Evolutionary conservation across 2,797 vertebrate genomes (phyloP).

Genomic region (Hemibagrus guttatus): DNA sequence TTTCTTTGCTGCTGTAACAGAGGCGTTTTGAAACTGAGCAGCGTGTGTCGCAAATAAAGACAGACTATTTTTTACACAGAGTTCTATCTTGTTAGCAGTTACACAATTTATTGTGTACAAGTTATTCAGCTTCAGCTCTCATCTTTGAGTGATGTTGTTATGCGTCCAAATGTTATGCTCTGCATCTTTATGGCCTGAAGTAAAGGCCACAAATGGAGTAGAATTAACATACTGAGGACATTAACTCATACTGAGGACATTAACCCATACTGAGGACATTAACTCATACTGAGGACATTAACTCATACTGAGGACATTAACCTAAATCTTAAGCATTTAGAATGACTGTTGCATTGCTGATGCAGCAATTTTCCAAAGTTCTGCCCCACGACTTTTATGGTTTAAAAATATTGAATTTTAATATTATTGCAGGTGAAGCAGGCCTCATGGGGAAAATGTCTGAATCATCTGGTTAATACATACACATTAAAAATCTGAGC

Average conservation of each 20-base stretch:
- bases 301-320: background rate
- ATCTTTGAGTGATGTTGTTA: background rate
- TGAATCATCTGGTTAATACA: background rate
- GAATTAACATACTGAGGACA: background rate
- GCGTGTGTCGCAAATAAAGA: background rate
- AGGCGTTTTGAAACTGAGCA: background rate
- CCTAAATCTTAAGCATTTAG: background rate
- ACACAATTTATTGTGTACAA: no score
- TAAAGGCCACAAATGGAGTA: background rate
- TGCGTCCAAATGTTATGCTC: background rate
- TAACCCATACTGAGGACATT: background rate
- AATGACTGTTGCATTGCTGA: background rate
- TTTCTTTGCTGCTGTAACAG: background rate
- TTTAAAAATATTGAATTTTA: background rate
- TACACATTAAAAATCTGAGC: background rate
- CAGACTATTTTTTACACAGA: background rate
- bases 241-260: no score
- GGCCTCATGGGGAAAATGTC: background rate
- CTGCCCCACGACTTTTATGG: background rate
- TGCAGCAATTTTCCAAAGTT: background rate
- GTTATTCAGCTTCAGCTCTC: background rate
- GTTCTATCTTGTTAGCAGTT: background rate
- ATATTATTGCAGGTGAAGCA: background rate
- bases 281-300: background rate
- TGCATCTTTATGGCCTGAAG: background rate